Evolutionary conservation across 1,140 invertebrate genomes (phyloP), one percentile per base, ranked within the genome.

Genomic region (Heliconius melpomene): DNA sequence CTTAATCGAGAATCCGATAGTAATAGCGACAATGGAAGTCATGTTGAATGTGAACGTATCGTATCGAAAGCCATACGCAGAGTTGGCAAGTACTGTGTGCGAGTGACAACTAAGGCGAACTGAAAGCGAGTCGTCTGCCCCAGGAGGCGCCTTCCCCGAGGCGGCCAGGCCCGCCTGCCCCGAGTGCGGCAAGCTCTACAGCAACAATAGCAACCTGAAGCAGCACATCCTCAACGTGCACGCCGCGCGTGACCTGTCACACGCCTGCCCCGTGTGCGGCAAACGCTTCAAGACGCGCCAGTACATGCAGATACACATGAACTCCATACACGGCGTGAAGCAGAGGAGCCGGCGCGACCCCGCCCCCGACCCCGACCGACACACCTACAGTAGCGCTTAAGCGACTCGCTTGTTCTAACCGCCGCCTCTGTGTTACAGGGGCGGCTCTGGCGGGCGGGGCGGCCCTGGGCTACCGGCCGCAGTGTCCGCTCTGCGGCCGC

Each of bases 181-280:
- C 54, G 95, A 96, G 86, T 96, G 96, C 92, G 96, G 96, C 84
- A 96, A 96, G 89, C 95, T 96, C 73, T 97, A 96, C 92, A 96
- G 96, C 88, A 95, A 94, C 91, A 94, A 94, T 85, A 96, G 96
- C 83, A 97, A 97, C 89, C 94, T 97, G 71, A 96, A 96, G 92
- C 97, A 97, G 89, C 96, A 97, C 94, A 96, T 97, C 84, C 95
- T 96, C 80, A 97, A 97, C 93, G 96, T 97, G 83, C 96, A 97
- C 93, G 96, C 96, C 74, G 95, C 96, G 79, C 96, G 95, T 84
- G 96, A 96, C 75, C 95, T 95, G 85, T 96, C 96, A 85, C 96
- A 96, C 88, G 94, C 95, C 75, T 97, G 96, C 89, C 94, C 95
- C 84, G 94, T 96, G 79, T 97, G 96, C 93, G 95, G 89, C 88